phyloP scores from a whole-genome alignment of 2,113 vertebrate genomes.

The Cranoglanis bouderius region DNA sequence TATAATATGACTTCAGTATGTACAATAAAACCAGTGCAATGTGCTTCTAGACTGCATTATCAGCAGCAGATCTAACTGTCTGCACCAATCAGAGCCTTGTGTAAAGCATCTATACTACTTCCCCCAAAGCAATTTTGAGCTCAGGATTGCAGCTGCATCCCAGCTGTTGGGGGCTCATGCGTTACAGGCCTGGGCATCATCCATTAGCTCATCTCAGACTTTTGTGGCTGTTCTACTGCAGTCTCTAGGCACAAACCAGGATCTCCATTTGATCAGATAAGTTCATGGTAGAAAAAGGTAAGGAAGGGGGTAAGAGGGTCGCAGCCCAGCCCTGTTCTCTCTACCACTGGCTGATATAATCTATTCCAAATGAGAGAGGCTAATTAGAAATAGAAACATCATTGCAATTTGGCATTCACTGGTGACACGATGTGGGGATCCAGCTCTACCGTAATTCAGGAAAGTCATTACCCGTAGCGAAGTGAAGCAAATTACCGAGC shows the following conservation, averaged over 20 bases:
- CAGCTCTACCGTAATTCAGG: slow-evolving; percentile 41
- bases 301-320: not conserved
- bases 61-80: slow-evolving; percentile 27
- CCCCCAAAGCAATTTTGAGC: slow-evolving; percentile 45
- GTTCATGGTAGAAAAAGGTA: not conserved
- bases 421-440: slow-evolving; percentile 44
- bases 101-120: slow-evolving; percentile 33
- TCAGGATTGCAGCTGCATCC: slow-evolving; percentile 39
- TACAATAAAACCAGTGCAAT: not conserved
- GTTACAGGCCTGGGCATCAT: slow-evolving; percentile 20
- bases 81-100: slow-evolving; percentile 35
- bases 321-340: not conserved
- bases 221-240: not conserved
- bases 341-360: slow-evolving; percentile 40
- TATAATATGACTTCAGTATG: not conserved
- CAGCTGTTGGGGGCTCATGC: slow-evolving; percentile 43
- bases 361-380: slow-evolving; percentile 50
- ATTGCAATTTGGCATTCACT: slow-evolving; percentile 49
- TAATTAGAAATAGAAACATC: slow-evolving; percentile 60
- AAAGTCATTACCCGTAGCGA: slow-evolving; percentile 56
- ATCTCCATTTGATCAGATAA: not conserved
- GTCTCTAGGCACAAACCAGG: not conserved
- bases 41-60: not conserved
- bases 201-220: slow-evolving; percentile 29
- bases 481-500: slow-evolving; percentile 55